phyloP scores from a whole-genome alignment of 1,140 invertebrate species.

The Diorhabda elongata region DNA sequence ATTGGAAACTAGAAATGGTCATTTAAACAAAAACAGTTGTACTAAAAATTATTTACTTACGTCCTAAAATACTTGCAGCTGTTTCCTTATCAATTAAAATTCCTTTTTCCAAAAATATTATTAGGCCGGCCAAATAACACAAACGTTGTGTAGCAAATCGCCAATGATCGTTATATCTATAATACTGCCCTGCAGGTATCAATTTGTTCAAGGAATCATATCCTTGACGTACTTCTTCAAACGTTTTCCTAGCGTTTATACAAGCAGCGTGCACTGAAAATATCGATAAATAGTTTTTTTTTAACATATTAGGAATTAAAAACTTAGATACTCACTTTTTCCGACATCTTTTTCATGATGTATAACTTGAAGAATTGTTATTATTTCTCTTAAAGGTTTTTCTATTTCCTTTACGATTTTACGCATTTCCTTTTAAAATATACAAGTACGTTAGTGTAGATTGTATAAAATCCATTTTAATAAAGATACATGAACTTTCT shows the following conservation, averaged over 20 bases:
- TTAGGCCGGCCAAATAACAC: slow-evolving; percentile 71
- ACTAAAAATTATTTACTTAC: slow-evolving; percentile 49
- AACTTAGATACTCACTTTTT: slow-evolving; percentile 48
- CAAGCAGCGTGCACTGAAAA: slow-evolving; percentile 56
- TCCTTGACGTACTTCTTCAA: slow-evolving; percentile 54
- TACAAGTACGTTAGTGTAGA: slow-evolving; percentile 17
- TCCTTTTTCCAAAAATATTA: slow-evolving; percentile 75
- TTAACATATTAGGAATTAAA: background rate
- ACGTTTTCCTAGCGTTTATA: slow-evolving; percentile 53
- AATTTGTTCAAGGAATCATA: slow-evolving; percentile 57
- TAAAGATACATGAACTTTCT: background rate
- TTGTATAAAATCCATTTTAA: slow-evolving; percentile 13
- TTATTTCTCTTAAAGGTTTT: slow-evolving; percentile 62
- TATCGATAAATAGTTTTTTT: background rate
- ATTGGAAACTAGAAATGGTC: slow-evolving; percentile 43
- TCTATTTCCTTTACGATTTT: slow-evolving; percentile 65
- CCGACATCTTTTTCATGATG: slow-evolving; percentile 58
- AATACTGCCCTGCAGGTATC: slow-evolving; percentile 66
- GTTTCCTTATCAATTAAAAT: slow-evolving; percentile 67
- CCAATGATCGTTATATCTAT: slow-evolving; percentile 85
- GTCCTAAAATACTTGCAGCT: slow-evolving; percentile 73
- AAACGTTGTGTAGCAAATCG: slow-evolving; percentile 74
- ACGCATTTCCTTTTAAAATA: slow-evolving; percentile 57
- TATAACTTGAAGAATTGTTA: slow-evolving; percentile 67
- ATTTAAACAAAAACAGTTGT: slow-evolving; percentile 9